Evolutionary conservation across 2,888 invertebrate genomes (phyloP).

Genomic region (Crocallis elinguaria): DNA sequence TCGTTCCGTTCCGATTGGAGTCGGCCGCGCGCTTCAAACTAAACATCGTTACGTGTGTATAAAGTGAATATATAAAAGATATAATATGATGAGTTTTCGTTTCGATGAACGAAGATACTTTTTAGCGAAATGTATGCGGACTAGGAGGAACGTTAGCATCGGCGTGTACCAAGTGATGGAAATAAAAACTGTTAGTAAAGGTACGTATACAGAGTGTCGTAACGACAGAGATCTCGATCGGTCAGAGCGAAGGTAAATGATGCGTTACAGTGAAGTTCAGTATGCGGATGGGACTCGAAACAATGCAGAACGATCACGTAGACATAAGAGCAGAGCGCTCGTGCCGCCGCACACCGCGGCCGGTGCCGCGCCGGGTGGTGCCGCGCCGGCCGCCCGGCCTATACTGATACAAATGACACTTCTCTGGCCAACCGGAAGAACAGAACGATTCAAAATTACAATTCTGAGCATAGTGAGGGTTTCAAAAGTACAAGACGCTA

Average conservation of each 20-base stretch:
- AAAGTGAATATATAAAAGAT: not conserved
- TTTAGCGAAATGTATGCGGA: no score
- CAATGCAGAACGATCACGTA: not conserved
- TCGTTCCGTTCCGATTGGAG: slow-evolving; percentile 19
- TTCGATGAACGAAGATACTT: not conserved
- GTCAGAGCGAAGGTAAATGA: not conserved
- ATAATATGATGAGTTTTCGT: not conserved
- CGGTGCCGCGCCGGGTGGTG: no score
- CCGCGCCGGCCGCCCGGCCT: no score
- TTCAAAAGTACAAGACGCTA: no score
- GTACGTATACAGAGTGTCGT: no score
- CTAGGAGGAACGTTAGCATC: no score
- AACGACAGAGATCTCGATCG: not conserved
- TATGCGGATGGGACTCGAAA: not conserved
- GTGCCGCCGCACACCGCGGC: slow-evolving; percentile 6
- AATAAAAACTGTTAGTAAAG: no score
- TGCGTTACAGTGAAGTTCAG: not conserved
- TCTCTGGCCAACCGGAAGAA: no score
- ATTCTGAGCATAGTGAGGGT: no score
- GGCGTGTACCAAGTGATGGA: not conserved
- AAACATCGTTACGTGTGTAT: slow-evolving; percentile 11
- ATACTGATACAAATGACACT: no score
- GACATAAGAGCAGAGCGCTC: not conserved
- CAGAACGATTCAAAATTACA: no score
- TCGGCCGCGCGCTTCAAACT: slow-evolving; percentile 19